Conservation (phyloP, 2,888 invertebrate genomes). For the Cenopis cana region DNA sequence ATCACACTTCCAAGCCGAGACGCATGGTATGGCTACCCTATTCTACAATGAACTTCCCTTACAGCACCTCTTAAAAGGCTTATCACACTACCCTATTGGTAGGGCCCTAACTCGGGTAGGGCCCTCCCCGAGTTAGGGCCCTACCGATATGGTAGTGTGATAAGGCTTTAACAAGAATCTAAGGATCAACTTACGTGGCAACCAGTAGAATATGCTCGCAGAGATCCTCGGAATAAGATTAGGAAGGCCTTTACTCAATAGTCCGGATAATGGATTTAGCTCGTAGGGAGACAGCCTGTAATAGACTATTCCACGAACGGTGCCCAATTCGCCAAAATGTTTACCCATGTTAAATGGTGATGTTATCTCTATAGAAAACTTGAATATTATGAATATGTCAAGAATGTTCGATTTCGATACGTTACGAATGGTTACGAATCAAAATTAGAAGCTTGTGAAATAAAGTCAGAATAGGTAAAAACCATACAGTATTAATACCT, state of each 20-base stretch:
- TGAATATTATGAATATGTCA: not conserved
- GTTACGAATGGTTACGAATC: not conserved
- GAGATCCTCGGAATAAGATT: slow-evolving; percentile 88
- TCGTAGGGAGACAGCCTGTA: slow-evolving; percentile 94
- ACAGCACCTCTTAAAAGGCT: not conserved
- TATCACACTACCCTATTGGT: too few relatives aligned
- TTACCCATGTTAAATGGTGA: slow-evolving; percentile 78
- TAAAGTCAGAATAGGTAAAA: not conserved
- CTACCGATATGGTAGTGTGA: too few relatives aligned
- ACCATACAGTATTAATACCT: too few relatives aligned
- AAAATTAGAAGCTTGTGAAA: not conserved
- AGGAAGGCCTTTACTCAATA: slow-evolving; percentile 88
- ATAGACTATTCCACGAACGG: slow-evolving; percentile 91
- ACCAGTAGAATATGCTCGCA: slow-evolving; percentile 86
- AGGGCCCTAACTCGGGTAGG: too few relatives aligned
- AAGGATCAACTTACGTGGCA: slow-evolving; percentile 88
- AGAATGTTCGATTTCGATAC: not conserved
- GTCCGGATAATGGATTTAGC: slow-evolving; percentile 91
- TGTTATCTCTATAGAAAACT: not conserved
- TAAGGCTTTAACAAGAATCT: too few relatives aligned
- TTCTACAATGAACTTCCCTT: not conserved
- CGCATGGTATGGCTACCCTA: too few relatives aligned
- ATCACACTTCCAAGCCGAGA: too few relatives aligned
- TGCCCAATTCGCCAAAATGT: slow-evolving; percentile 90
- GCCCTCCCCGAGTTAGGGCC: too few relatives aligned